Evolutionary conservation across 2,797 vertebrate species (phyloP).

Genomic region (Acanthornis magna): DNA sequence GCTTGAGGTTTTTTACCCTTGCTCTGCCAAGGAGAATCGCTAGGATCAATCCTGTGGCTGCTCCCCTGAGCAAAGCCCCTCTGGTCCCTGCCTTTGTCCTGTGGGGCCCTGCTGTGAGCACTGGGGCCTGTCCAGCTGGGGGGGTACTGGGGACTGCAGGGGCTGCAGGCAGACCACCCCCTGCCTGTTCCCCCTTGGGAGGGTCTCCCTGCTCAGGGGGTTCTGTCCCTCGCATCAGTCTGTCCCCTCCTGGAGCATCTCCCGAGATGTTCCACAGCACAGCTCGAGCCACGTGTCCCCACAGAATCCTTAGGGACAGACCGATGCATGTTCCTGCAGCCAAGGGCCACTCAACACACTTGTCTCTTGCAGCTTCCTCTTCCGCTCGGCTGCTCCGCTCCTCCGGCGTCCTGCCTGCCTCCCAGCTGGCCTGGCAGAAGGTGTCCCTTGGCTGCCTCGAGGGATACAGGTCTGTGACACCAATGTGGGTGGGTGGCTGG

Average conservation of each 20-base stretch:
- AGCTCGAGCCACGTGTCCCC: fast-evolving
- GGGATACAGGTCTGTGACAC: conserved; percentile 80
- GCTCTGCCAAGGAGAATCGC: not conserved
- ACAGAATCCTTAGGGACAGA: not conserved
- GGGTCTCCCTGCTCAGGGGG: not conserved
- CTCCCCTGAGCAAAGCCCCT: not conserved
- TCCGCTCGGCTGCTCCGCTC: conserved; percentile 79
- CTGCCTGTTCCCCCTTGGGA: not conserved
- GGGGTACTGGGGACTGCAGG: not conserved
- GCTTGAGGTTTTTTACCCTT: not conserved
- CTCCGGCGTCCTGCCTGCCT: conserved; percentile 79
- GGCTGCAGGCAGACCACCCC: not conserved
- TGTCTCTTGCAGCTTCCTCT: conserved; percentile 77
- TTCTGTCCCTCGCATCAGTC: not conserved
- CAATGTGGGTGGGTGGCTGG: fast-evolving
- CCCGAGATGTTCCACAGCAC: fast-evolving
- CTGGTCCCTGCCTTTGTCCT: fast-evolving
- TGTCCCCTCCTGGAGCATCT: not conserved
- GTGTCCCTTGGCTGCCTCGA: conserved; percentile 77
- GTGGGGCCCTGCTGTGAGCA: not conserved
- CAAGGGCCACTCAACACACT: fast-evolving
- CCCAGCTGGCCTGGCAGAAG: conserved; percentile 82
- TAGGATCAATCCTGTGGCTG: not conserved
- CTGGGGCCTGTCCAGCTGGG: not conserved
- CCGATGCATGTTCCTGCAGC: fast-evolving